Conservation (phyloP, 2,888 invertebrate genomes). For the Cantharis rufa region DNA sequence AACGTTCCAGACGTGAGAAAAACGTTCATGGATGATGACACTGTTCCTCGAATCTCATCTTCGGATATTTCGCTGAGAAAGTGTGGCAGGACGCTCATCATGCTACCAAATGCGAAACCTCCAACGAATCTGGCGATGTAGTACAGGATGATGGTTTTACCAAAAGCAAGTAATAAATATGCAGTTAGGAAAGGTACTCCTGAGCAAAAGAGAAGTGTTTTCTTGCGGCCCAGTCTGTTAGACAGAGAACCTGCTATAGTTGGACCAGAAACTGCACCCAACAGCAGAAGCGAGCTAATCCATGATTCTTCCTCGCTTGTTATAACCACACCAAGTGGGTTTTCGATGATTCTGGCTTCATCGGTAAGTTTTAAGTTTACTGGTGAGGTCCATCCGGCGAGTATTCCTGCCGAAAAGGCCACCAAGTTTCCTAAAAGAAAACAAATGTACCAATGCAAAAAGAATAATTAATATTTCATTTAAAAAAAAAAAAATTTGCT, state of each 20-base stretch:
- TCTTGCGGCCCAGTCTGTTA: constrained; percentile 59
- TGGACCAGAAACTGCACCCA: not conserved
- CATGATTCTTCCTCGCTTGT: constrained; percentile 67
- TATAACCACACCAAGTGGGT: constrained; percentile 57
- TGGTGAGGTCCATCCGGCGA: constrained; percentile 56
- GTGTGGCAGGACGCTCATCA: not conserved
- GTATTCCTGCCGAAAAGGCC: constrained; percentile 52
- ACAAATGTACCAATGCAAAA: too few relatives aligned
- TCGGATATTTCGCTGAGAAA: not conserved
- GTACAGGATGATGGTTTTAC: not conserved
- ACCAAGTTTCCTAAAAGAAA: constrained; percentile 57
- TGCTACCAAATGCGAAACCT: not conserved
- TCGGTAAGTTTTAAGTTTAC: constrained; percentile 39
- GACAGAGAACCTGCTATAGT: not conserved
- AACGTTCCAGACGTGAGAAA: not conserved
- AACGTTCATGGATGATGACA: constrained; percentile 42
- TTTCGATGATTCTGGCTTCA: constrained; percentile 45
- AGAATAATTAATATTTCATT: too few relatives aligned
- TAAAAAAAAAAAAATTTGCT: too few relatives aligned
- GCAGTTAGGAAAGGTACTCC: constrained; percentile 41
- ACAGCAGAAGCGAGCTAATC: constrained; percentile 63
- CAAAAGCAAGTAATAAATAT: not conserved
- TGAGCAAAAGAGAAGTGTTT: constrained; percentile 65
- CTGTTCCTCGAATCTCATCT: not conserved
- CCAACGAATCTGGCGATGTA: not conserved